Conservation (phyloP, 2,797 vertebrate species). For the Cirrhinus molitorella region DNA sequence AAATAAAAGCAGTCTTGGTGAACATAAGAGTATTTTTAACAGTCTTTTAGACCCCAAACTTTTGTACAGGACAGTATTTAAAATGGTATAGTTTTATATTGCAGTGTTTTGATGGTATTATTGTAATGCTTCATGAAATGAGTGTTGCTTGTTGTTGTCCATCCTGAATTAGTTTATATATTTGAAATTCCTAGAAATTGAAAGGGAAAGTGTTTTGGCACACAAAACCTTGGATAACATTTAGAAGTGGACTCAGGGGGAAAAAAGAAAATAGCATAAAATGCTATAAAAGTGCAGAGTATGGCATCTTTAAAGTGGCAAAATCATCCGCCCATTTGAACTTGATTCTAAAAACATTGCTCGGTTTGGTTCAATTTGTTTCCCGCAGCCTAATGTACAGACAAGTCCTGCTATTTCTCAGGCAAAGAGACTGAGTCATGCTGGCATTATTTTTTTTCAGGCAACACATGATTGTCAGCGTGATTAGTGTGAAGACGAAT, state of each 20-base stretch:
- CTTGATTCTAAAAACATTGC: neutral
- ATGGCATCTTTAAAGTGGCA: neutral
- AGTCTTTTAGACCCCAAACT: too few species aligned
- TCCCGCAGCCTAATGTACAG: neutral
- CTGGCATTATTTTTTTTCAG: conserved; percentile 15
- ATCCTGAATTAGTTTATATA: neutral
- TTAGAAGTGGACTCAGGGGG: neutral
- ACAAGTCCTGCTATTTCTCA: neutral
- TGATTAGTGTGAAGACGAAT: conserved; percentile 20
- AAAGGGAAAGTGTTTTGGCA: neutral
- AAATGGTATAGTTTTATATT: too few species aligned
- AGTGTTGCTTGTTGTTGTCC: neutral
- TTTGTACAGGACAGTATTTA: too few species aligned
- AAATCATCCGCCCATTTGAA: neutral
- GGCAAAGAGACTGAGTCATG: conserved; percentile 20
- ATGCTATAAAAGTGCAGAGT: neutral
- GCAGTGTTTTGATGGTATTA: too few species aligned
- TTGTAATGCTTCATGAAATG: too few species aligned
- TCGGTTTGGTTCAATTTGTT: conserved; percentile 5
- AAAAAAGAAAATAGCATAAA: neutral
- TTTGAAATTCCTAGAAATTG: too few species aligned
- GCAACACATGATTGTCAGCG: neutral
- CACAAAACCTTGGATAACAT: neutral
- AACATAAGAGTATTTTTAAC: neutral
- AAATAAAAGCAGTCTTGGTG: neutral